Base-by-base conservation (phyloP, 2,888 invertebrate species). In the Meteorus cinctellus region DNA sequence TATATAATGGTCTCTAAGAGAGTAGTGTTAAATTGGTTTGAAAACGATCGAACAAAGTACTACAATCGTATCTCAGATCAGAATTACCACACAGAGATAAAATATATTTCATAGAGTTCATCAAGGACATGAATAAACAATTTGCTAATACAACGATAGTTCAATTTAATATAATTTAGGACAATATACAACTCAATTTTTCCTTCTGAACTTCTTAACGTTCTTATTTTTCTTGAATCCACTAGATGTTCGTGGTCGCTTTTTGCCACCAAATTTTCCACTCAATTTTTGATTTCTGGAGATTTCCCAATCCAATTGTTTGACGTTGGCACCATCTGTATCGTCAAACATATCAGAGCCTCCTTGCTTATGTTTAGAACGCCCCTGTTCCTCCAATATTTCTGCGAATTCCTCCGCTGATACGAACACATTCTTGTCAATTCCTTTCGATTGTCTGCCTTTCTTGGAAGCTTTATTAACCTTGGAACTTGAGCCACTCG, bases 381-480 rank as follows among this genome's bases (percentile, higher is more conserved):
- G 91, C 0, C 95, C 95, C 67, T 95, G 95, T 77, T 96, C 96
- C 89, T 98, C 97, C 72, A 98, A 90, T 82, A 97, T 91, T 63
- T 95, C 94, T 0, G 97, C 94, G 91, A 98, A 98, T 90, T 97
- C 94, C 88, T 97, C 97, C 0, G 96, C 96, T 0, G 96, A 95
- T 2, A 96, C 95, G 90, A 96, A 96, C 48, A 96, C 83, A 67
- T 88, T 88, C n/a, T 82, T 84, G 65, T 86, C 85, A 16, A 82
- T 78, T 27, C 72, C 74, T n/a, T 76, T 74, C 29, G 55, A 55
- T 19, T 77, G 77, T 59, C 76, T 68, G 5, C 14, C 62, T 36
- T 72, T 80, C 69, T 81, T 82, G 1, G 10, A 48, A 24, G 77
- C 78, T 27, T 78, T 81, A 1, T 70, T 71, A 27, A 80, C 66